phyloP scores from a whole-genome alignment of 2,797 vertebrate species.

The Steatocranus sp. region DNA sequence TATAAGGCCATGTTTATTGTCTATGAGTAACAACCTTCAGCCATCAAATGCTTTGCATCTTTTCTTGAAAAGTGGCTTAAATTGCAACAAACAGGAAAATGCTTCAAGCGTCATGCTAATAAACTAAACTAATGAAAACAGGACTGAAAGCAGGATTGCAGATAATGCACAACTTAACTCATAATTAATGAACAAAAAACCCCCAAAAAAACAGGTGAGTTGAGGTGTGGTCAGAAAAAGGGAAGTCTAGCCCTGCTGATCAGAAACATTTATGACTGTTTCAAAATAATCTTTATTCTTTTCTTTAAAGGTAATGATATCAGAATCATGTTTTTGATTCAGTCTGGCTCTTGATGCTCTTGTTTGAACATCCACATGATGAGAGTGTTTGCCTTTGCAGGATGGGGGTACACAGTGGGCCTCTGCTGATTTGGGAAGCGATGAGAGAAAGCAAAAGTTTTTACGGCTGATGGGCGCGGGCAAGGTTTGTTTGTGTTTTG shows the following conservation, averaged over 20 bases:
- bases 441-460: conserved; percentile 94
- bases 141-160: neutral
- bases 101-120: neutral
- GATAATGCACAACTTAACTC: neutral
- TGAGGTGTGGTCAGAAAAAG: neutral
- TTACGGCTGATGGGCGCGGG: conserved; percentile 91
- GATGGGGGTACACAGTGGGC: conserved; percentile 85
- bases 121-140: neutral
- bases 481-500: conserved; percentile 77
- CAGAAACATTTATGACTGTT: neutral
- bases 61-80: neutral
- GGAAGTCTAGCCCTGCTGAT: neutral
- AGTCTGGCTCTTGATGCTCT: neutral
- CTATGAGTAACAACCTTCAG: neutral
- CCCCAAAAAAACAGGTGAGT: neutral
- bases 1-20: neutral
- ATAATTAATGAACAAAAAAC: neutral
- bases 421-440: conserved; percentile 87
- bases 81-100: neutral
- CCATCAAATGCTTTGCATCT: neutral
- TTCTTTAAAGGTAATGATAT: neutral
- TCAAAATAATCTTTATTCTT: neutral
- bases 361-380: neutral
- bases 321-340: neutral
- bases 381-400: conserved; percentile 39